A percentile compares a stretch with the other conserved stretches of the same genome.
These are phyloP conservation scores for Poecilia wingei DNA, from an alignment of 2,797 vertebrate genomes.

Conservation along the genomic window DNA sequence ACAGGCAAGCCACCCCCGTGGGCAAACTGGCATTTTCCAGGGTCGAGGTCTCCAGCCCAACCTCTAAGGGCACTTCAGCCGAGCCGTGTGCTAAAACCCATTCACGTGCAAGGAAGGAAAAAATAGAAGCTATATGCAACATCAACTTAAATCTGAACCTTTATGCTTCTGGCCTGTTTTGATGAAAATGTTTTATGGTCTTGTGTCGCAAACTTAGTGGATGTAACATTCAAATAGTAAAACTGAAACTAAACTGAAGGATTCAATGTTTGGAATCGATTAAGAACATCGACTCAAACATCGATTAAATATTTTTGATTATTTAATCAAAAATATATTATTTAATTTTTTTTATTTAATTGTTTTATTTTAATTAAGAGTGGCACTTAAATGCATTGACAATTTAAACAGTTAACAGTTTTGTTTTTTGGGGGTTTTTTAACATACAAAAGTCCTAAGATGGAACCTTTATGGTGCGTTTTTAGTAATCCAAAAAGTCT, in stretches of 20 bases:
- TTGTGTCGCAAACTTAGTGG: not conserved
- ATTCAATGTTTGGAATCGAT: too few species aligned
- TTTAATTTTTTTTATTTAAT: too few species aligned
- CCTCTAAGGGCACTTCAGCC: conserved; percentile 59
- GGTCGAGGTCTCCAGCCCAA: conserved; percentile 70
- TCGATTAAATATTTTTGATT: too few species aligned
- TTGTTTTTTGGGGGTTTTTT: too few species aligned
- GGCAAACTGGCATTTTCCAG: conserved; percentile 81
- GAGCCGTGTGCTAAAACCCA: conserved; percentile 32
- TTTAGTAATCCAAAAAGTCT: too few species aligned
- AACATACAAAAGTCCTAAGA: too few species aligned
- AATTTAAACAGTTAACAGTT: too few species aligned
- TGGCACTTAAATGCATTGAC: too few species aligned
- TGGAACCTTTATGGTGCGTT: too few species aligned
- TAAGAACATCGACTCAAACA: not conserved
- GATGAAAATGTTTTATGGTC: not conserved
- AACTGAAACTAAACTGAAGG: not conserved
- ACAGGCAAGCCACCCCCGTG: conserved; percentile 57
- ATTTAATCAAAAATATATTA: too few species aligned
- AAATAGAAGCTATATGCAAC: not conserved
- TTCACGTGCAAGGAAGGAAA: not conserved
- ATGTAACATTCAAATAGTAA: not conserved
- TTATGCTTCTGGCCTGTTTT: not conserved
- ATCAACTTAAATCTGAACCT: not conserved
- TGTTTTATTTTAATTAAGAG: too few species aligned